phyloP scores from a whole-genome alignment of 2,888 invertebrate genomes.

The Pherbina coryleti region DNA sequence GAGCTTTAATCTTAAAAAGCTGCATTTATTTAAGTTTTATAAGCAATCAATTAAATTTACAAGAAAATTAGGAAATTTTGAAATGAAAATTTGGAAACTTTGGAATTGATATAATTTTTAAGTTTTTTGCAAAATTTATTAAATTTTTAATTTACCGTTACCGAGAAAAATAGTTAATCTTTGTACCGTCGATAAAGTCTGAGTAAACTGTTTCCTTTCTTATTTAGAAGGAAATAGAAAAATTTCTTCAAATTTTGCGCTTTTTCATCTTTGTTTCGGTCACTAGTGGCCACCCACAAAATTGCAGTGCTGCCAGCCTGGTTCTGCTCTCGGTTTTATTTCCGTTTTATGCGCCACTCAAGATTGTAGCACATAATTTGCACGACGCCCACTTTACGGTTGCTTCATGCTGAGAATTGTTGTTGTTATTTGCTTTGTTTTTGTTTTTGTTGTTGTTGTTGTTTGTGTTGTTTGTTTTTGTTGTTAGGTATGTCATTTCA shows the following conservation, averaged over 20 bases:
- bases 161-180: neutral
- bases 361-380: neutral
- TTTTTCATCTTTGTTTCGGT: neutral
- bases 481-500: constrained; percentile 6
- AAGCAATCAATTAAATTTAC: neutral
- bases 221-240: neutral
- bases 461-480: neutral
- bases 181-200: no score
- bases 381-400: neutral
- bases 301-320: neutral
- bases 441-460: neutral
- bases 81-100: neutral
- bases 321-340: neutral
- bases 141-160: neutral
- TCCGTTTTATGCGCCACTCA: neutral
- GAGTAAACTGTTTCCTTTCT: no score
- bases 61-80: neutral
- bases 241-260: neutral
- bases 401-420: neutral
- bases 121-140: neutral
- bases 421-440: neutral
- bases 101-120: neutral
- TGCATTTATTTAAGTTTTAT: neutral
- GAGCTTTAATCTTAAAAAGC: neutral
- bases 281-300: neutral